Percentiles rank a stretch among this genome's conserved stretches.
Evolutionary conservation across 2,888 invertebrate species (phyloP).

Genomic region (Cryptosula pallasiana): DNA sequence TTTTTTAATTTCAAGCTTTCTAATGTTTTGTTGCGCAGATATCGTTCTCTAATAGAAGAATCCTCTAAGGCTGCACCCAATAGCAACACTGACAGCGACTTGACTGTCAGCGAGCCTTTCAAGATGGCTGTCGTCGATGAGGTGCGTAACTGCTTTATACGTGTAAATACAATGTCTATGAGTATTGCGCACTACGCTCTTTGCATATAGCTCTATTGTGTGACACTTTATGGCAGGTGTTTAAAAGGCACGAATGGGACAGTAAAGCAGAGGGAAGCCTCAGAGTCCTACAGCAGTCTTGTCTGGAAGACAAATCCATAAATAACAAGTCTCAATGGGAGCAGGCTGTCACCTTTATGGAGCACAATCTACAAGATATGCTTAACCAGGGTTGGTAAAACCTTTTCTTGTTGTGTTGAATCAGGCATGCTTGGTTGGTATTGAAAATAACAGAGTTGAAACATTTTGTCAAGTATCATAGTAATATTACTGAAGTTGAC

Average conservation of each 20-base stretch:
- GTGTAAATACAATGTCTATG: no score
- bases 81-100: neutral
- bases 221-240: no score
- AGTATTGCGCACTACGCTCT: no score
- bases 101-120: constrained; percentile 26
- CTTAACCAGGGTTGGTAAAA: neutral
- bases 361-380: constrained; percentile 51
- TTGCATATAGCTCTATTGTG: no score
- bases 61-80: neutral
- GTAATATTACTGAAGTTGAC: no score
- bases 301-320: constrained; percentile 81
- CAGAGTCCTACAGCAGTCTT: constrained; percentile 89
- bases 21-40: no score
- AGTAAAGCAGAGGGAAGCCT: constrained; percentile 64
- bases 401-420: no score
- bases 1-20: no score
- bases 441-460: no score
- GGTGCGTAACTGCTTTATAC: constrained; percentile 56
- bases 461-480: no score
- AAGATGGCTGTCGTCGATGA: constrained; percentile 60
- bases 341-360: constrained; percentile 81
- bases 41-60: constrained; percentile 8
- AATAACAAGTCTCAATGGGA: constrained; percentile 89
- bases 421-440: no score
- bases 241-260: constrained; percentile 83